A percentile compares a stretch with the other conserved stretches of the same genome.
Conservation (phyloP, 2,113 vertebrate species). For the Brachypteracias leptosomus region DNA sequence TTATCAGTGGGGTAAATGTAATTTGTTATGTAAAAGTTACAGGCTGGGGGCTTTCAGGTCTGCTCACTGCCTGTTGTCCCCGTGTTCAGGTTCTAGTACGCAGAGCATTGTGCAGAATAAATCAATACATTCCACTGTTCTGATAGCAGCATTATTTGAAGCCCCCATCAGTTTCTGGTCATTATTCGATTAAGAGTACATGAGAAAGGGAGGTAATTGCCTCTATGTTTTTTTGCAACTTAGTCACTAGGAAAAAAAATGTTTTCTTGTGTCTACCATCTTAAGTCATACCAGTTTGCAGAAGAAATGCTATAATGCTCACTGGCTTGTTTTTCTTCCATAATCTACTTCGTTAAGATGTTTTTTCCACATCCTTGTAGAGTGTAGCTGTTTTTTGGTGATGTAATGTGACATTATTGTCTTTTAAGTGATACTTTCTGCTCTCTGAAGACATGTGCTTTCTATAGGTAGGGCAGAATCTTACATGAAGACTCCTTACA, state of each 20-base stretch:
- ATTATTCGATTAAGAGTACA: neutral
- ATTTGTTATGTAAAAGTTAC: neutral
- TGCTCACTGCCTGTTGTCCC: neutral
- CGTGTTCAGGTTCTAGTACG: neutral
- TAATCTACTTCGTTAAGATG: neutral
- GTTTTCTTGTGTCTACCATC: neutral
- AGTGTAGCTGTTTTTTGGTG: neutral
- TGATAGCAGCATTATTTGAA: neutral
- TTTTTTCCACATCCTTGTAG: neutral
- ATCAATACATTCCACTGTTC: neutral
- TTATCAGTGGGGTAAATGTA: neutral
- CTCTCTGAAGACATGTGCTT: neutral
- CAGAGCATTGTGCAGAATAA: neutral
- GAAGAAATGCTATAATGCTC: neutral
- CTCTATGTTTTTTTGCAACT: neutral
- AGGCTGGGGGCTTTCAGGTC: fast-evolving
- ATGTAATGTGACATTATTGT: neutral
- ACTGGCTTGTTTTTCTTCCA: neutral
- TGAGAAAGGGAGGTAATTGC: neutral
- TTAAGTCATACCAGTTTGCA: neutral
- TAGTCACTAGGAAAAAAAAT: neutral
- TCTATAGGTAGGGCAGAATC: neutral
- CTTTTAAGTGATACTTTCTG: neutral
- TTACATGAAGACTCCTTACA: neutral
- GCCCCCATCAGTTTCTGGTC: neutral